phyloP scores from a whole-genome alignment of 1,140 invertebrate genomes.

The Nasonia giraulti region DNA sequence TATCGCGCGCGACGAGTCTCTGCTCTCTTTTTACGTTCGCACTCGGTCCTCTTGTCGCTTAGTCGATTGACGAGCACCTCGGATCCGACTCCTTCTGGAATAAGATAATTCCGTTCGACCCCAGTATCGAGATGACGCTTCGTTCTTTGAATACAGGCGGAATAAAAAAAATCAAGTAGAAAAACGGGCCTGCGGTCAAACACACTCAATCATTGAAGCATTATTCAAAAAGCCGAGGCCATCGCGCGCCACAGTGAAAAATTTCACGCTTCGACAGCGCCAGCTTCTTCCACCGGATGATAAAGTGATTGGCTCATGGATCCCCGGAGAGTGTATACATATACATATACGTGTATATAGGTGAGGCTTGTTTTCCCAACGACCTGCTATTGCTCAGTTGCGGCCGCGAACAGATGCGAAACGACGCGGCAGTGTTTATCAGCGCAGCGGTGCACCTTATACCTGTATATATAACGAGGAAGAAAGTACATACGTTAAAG shows the following conservation, averaged over 20 bases:
- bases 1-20: background rate
- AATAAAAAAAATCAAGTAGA: background rate
- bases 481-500: too few species aligned
- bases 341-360: too few species aligned
- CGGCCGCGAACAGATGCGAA: background rate
- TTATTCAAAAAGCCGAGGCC: background rate
- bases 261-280: background rate
- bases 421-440: background rate
- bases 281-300: background rate
- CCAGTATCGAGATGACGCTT: background rate
- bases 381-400: background rate
- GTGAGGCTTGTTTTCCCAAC: background rate
- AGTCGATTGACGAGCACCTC: slow-evolving; percentile 1
- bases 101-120: background rate
- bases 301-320: background rate
- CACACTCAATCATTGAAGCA: background rate
- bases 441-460: background rate
- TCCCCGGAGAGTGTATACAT: background rate
- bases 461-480: background rate
- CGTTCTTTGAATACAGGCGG: background rate
- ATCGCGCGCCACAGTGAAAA: background rate
- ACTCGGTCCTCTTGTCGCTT: background rate
- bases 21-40: background rate
- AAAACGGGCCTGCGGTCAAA: background rate
- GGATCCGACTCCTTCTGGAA: background rate